A percentile compares a stretch with the other conserved stretches of the same genome.
phyloP scores from a whole-genome alignment of 2,888 invertebrate genomes.

The Acholoe squamosa region DNA sequence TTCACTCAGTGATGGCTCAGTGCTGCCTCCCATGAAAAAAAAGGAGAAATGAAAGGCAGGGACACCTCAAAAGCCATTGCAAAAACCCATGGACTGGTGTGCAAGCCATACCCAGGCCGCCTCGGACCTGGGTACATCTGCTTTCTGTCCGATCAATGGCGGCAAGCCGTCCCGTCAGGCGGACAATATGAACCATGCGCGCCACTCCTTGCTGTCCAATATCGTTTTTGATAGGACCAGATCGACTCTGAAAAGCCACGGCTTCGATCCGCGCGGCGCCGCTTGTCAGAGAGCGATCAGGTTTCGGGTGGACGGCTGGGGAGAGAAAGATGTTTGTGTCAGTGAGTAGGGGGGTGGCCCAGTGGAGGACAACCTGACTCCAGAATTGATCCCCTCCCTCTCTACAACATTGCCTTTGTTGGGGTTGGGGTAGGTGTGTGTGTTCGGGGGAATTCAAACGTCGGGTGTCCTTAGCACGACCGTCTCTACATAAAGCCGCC shows the following conservation, averaged over 20 bases:
- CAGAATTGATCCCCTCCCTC: no score
- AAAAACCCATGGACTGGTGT: not conserved
- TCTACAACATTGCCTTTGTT: no score
- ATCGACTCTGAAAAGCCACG: conserved; percentile 49
- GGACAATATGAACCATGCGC: conserved; percentile 23
- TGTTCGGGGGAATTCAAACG: not conserved
- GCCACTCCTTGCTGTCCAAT: conserved; percentile 35
- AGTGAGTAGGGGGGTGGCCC: not conserved
- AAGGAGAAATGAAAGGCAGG: not conserved
- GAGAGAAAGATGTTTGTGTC: conserved; percentile 45
- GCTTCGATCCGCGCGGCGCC: not conserved
- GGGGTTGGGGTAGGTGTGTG: not conserved
- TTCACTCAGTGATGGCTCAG: not conserved
- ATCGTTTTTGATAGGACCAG: conserved; percentile 34
- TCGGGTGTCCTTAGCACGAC: not conserved
- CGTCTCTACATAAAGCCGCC: not conserved
- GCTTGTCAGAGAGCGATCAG: conserved; percentile 20
- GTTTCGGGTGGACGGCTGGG: not conserved
- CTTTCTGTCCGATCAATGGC: conserved; percentile 43
- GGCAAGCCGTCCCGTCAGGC: not conserved
- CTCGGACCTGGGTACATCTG: conserved; percentile 35
- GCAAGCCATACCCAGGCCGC: not conserved
- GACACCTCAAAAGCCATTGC: not conserved
- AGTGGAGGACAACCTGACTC: not conserved
- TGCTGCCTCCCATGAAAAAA: not conserved